These are phyloP conservation scores for Drosophila ercepeae DNA, from an alignment of 1,140 invertebrate genomes.

Conservation along the genomic window DNA sequence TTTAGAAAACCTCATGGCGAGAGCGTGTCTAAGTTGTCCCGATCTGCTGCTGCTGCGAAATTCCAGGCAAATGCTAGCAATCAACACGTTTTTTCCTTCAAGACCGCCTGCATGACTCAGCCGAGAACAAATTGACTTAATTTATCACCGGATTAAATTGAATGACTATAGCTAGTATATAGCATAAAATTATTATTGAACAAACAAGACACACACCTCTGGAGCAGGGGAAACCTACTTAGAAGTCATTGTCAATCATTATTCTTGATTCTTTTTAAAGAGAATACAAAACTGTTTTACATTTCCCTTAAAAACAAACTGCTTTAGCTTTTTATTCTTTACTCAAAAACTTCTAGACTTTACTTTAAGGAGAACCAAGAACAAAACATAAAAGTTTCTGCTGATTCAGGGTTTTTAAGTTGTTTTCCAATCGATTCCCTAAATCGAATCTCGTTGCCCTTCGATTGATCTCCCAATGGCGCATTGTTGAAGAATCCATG, in stretches of 20 bases:
- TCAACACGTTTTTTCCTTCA: conserved; percentile 5
- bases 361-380: not conserved
- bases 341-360: not conserved
- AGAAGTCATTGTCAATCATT: not conserved
- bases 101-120: not conserved
- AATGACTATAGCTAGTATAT: not conserved
- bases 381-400: not conserved
- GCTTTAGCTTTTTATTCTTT: too few species aligned
- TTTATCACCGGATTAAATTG: conserved; percentile 24
- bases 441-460: not conserved
- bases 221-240: not conserved
- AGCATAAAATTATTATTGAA: conserved; percentile 27
- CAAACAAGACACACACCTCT: conserved; percentile 11
- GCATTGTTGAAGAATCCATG: not conserved
- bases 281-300: too few species aligned
- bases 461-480: not conserved
- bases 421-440: not conserved
- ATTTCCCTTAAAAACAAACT: too few species aligned
- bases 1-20: conserved; percentile 15
- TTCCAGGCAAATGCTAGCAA: conserved; percentile 11
- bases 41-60: conserved; percentile 3
- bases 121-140: conserved; percentile 8
- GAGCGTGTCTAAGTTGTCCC: conserved; percentile 11
- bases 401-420: not conserved
- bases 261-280: too few species aligned